These are phyloP conservation scores for Erannis defoliaria DNA, from an alignment of 2,888 invertebrate genomes.

Conservation along the genomic window DNA sequence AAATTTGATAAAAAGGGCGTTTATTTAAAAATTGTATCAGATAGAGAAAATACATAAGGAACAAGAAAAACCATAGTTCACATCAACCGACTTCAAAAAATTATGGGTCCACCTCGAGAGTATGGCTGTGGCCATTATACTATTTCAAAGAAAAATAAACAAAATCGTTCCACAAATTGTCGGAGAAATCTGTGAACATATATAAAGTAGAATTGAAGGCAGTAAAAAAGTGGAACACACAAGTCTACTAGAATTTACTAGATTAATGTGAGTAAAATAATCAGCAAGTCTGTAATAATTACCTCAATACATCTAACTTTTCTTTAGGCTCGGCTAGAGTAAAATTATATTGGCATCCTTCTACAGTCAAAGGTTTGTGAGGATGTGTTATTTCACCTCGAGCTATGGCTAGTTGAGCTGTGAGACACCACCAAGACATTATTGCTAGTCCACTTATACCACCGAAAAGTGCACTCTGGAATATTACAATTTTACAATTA, in stretches of 20 bases:
- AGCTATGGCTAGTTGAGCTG: slow-evolving; percentile 88
- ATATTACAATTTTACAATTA: slow-evolving; percentile 14
- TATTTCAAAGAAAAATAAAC: no score
- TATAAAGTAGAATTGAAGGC: not conserved
- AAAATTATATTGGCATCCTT: slow-evolving; percentile 89
- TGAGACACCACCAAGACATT: slow-evolving; percentile 88
- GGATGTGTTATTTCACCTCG: slow-evolving; percentile 88
- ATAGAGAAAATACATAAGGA: no score
- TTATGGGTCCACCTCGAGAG: no score
- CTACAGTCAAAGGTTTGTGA: slow-evolving; percentile 88
- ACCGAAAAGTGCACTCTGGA: slow-evolving; percentile 87
- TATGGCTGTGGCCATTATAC: no score
- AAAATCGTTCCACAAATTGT: no score
- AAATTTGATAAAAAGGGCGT: no score
- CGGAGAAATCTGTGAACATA: no score
- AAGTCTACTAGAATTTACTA: no score
- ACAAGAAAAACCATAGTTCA: no score
- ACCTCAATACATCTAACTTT: slow-evolving; percentile 43
- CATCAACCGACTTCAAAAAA: no score
- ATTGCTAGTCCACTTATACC: slow-evolving; percentile 83
- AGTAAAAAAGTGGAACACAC: not conserved
- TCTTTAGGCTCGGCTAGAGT: slow-evolving; percentile 60
- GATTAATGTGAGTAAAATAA: not conserved
- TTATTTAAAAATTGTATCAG: no score
- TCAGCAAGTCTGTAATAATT: slow-evolving; percentile 21